Conservation (phyloP, 2,797 vertebrate species). For the Masticophis lateralis region DNA sequence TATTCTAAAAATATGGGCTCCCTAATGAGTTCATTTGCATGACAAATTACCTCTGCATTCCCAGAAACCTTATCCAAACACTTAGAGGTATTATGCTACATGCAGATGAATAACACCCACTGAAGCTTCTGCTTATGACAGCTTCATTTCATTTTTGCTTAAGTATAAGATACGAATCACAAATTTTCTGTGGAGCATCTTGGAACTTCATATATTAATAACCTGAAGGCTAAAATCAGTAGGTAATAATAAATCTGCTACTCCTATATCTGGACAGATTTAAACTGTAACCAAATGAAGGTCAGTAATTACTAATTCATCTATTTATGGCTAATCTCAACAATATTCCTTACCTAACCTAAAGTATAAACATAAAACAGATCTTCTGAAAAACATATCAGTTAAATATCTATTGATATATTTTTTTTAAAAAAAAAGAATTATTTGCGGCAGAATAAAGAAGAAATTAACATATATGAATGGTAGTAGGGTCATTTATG, state of each 20-base stretch:
- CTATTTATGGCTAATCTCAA: neutral
- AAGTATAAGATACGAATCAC: slow-evolving; percentile 42
- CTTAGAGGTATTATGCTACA: slow-evolving; percentile 51
- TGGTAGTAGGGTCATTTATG: neutral
- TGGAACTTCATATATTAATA: slow-evolving; percentile 23
- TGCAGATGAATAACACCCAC: slow-evolving; percentile 33
- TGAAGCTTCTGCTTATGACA: slow-evolving; percentile 46
- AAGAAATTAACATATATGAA: neutral
- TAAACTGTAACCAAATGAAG: neutral
- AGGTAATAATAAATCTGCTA: neutral
- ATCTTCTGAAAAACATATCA: neutral
- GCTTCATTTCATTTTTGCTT: slow-evolving; percentile 40
- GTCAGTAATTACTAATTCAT: neutral
- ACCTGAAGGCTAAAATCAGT: slow-evolving; percentile 11
- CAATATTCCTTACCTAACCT: neutral
- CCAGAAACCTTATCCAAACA: slow-evolving; percentile 51
- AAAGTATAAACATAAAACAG: neutral
- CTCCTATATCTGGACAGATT: neutral
- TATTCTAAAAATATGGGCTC: slow-evolving; percentile 55
- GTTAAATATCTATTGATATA: neutral
- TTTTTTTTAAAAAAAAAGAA: neutral
- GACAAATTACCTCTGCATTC: slow-evolving; percentile 56
- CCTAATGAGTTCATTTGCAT: slow-evolving; percentile 53
- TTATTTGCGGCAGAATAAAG: neutral
- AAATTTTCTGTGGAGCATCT: slow-evolving; percentile 15